A percentile compares a stretch with the other conserved stretches of the same genome.
phyloP scores from a whole-genome alignment of 1,140 invertebrate species.

The Tetraneura akinire region DNA sequence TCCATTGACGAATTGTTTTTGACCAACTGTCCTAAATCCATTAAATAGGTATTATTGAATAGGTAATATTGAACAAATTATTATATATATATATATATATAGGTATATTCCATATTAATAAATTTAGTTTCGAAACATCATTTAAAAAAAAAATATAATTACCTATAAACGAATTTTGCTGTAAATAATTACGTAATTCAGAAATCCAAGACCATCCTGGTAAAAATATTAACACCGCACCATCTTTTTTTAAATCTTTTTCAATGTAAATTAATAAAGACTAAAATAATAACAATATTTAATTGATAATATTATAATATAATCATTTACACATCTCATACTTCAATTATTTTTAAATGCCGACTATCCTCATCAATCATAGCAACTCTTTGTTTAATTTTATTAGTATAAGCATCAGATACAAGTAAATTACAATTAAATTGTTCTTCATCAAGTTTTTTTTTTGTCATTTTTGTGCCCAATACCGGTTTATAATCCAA shows the following conservation, averaged over 20 bases:
- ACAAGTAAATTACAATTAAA: conserved; percentile 76
- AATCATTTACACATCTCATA: conserved; percentile 52
- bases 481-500: conserved; percentile 75
- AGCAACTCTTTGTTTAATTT: conserved; percentile 73
- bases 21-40: no score
- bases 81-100: no score
- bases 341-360: conserved; percentile 88
- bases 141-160: background rate
- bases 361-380: conserved; percentile 85
- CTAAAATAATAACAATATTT: conserved; percentile 32
- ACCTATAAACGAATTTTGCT: conserved; percentile 76
- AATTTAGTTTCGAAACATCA: no score
- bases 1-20: no score
- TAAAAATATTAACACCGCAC: conserved; percentile 88
- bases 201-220: conserved; percentile 95
- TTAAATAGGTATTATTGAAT: no score
- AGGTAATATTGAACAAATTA: no score
- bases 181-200: conserved; percentile 82
- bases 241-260: conserved; percentile 73
- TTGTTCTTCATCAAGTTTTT: conserved; percentile 66
- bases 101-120: no score
- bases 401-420: conserved; percentile 61
- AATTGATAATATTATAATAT: no score
- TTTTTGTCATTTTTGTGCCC: conserved; percentile 65
- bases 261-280: conserved; percentile 58